Percentiles rank a stretch among this genome's conserved stretches.
These are phyloP conservation scores for Raphicerus campestris DNA, from an alignment of 2,113 vertebrate species.

Conservation along the genomic window DNA sequence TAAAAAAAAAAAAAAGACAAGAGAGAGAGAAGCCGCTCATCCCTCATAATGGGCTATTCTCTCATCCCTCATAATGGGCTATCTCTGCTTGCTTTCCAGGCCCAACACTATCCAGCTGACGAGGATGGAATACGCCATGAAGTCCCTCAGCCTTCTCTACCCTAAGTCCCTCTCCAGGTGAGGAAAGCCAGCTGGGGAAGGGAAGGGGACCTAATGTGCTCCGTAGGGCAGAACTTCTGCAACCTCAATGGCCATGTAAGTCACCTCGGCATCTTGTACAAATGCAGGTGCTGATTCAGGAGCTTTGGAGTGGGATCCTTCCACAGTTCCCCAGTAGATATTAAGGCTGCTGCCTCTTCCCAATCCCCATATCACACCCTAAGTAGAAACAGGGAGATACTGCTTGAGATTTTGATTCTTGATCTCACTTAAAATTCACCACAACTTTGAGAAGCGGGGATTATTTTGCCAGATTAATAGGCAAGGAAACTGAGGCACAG, in stretches of 20 bases:
- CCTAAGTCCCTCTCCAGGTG: constrained; percentile 87
- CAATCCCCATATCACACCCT: background rate
- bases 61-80: background rate
- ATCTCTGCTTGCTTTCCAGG: constrained; percentile 33
- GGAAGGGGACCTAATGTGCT: background rate
- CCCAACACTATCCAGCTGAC: background rate
- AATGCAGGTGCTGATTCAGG: background rate
- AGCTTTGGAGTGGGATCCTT: background rate
- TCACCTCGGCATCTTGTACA: background rate
- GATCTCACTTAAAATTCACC: background rate
- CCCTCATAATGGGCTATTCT: background rate
- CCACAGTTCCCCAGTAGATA: fast-evolving
- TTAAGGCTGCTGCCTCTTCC: fast-evolving
- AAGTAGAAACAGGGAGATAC: background rate
- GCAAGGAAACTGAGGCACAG: background rate
- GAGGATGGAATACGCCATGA: constrained; percentile 88
- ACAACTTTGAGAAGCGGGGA: background rate
- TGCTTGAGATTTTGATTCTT: background rate
- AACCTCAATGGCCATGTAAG: background rate
- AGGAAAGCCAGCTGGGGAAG: constrained; percentile 50
- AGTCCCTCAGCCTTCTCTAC: constrained; percentile 83
- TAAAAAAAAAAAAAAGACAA: background rate
- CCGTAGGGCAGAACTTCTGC: background rate
- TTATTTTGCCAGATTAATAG: background rate
- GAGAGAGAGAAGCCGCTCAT: background rate